A percentile compares a stretch with the other conserved stretches of the same genome.
Conservation (phyloP, 2,113 vertebrate genomes). For the Megatriorchis doriae region DNA sequence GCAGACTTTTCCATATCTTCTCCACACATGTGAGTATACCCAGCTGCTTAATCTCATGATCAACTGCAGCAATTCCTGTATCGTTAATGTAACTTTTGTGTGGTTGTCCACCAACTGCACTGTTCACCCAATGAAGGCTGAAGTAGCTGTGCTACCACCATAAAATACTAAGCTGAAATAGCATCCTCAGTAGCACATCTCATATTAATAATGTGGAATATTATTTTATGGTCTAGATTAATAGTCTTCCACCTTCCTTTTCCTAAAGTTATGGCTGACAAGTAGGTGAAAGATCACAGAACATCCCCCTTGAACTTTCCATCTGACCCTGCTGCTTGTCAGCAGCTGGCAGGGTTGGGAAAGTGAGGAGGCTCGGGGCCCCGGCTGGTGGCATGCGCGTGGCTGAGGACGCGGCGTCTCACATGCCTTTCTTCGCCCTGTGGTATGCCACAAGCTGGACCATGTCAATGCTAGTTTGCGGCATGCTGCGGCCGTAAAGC, state of each 20-base stretch:
- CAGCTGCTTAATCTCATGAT: neutral
- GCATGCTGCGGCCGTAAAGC: neutral
- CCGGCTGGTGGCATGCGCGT: neutral
- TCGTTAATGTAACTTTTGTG: neutral
- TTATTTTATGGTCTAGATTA: neutral
- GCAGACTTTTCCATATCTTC: neutral
- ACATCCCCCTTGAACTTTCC: neutral
- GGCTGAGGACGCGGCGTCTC: neutral
- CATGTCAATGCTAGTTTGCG: neutral
- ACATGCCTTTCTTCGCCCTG: neutral
- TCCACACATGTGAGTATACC: rapidly evolving
- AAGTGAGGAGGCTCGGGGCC: neutral
- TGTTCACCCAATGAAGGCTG: neutral
- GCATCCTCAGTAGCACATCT: neutral
- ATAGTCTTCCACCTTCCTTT: neutral
- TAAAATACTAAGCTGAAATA: neutral
- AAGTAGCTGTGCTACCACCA: neutral
- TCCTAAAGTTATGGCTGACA: neutral
- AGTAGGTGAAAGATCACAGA: slow-evolving; percentile 33
- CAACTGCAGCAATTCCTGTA: neutral
- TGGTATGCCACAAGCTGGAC: slow-evolving; percentile 48
- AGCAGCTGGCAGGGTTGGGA: neutral
- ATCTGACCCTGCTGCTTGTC: neutral
- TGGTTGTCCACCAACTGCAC: neutral
- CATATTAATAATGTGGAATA: neutral